phyloP scores from a whole-genome alignment of 2,888 invertebrate species.

The Lacanobia oleracea region DNA sequence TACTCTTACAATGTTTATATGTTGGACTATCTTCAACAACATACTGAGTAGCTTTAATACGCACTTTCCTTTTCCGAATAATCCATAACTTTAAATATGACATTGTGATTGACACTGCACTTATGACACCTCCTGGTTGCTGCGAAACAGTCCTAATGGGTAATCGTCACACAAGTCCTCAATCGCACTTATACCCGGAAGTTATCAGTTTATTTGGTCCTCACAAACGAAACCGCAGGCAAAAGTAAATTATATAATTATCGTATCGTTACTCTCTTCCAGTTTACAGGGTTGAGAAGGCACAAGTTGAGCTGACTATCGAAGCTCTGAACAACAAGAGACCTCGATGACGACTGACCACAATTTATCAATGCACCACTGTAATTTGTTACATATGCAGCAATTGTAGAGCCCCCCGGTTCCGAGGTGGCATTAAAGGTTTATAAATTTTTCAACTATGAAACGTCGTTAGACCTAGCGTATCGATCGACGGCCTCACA shows the following conservation, averaged over 20 bases:
- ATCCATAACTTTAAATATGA: neutral
- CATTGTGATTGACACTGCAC: slow-evolving; percentile 9
- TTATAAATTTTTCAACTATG: slow-evolving; percentile 28
- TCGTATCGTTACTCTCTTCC: slow-evolving; percentile 4
- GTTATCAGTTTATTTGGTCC: neutral
- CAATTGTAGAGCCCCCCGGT: neutral
- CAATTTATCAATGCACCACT: slow-evolving; percentile 39
- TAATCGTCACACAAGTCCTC: neutral
- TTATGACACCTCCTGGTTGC: neutral
- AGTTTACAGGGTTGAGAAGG: neutral
- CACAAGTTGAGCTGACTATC: slow-evolving; percentile 7
- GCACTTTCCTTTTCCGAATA: neutral
- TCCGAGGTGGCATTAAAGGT: neutral
- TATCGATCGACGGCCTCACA: slow-evolving; percentile 12
- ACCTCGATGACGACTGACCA: slow-evolving; percentile 23
- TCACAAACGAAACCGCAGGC: neutral
- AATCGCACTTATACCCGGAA: neutral
- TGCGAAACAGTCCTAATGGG: neutral
- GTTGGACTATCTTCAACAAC: neutral
- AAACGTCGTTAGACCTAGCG: neutral
- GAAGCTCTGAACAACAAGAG: slow-evolving; percentile 13
- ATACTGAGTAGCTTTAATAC: neutral
- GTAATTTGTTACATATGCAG: slow-evolving; percentile 12
- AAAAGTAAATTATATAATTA: neutral
- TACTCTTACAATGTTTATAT: neutral